Conservation (phyloP, 2,113 vertebrate species). For the Seriola rivoliana region DNA sequence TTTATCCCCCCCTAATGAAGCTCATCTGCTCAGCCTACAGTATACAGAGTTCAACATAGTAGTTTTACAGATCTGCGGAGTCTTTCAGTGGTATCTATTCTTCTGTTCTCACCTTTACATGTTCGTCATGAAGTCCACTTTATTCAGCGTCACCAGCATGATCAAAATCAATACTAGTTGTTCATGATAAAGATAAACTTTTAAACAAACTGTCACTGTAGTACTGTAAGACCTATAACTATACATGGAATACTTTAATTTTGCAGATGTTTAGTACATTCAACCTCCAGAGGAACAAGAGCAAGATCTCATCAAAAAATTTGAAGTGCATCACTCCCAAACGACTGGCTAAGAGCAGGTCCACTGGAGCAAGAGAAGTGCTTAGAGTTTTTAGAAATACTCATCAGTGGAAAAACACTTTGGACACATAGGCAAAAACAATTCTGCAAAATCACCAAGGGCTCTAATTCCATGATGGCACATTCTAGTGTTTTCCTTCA, state of each 20-base stretch:
- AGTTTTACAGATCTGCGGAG: slow-evolving; percentile 51
- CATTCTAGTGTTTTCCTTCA: neutral
- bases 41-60: slow-evolving; percentile 59
- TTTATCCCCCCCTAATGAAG: slow-evolving; percentile 78
- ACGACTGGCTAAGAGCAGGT: neutral
- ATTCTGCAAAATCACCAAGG: slow-evolving; percentile 12
- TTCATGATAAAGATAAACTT: neutral
- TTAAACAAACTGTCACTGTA: neutral
- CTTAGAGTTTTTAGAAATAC: neutral
- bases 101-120: slow-evolving; percentile 51
- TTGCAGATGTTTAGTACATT: neutral
- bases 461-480: slow-evolving; percentile 16
- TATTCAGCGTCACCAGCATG: slow-evolving; percentile 11
- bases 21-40: slow-evolving; percentile 64
- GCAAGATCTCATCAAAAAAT: neutral
- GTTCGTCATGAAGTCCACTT: slow-evolving; percentile 40
- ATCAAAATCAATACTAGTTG: neutral
- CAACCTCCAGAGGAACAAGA: neutral
- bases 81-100: slow-evolving; percentile 27
- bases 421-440: too few species aligned
- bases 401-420: too few species aligned
- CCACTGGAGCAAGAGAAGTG: neutral
- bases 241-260: neutral
- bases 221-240: too few species aligned
- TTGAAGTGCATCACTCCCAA: neutral